A percentile compares a stretch with the other conserved stretches of the same genome.
Evolutionary conservation across 2,113 vertebrate species (phyloP).

Genomic region (Astatoreochromis straeleni): DNA sequence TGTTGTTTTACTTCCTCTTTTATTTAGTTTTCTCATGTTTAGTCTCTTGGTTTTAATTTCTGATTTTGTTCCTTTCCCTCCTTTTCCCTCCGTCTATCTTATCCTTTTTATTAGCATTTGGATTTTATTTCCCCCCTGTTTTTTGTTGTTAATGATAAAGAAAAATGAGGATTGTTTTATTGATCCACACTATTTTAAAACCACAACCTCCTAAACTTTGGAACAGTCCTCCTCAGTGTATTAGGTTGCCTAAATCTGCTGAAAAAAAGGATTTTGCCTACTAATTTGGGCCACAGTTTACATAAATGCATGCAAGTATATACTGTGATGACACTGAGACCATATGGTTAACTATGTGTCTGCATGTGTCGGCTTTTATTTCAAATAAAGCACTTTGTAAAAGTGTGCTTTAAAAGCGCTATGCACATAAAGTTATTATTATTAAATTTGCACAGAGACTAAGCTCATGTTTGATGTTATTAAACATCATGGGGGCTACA

Average conservation of each 20-base stretch:
- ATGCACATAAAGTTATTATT: not conserved
- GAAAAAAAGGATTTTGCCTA: not conserved
- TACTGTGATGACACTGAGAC: not conserved
- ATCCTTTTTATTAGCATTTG: not conserved
- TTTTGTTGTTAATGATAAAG: not conserved
- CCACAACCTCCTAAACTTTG: not conserved
- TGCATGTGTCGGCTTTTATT: not conserved
- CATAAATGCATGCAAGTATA: fast-evolving
- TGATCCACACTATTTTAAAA: not conserved
- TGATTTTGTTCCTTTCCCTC: not conserved
- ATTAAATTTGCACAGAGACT: not conserved
- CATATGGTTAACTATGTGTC: not conserved
- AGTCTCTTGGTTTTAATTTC: not conserved
- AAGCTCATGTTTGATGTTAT: not conserved
- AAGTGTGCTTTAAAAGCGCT: not conserved
- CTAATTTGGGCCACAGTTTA: not conserved
- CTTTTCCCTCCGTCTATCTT: fast-evolving
- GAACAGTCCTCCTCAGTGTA: fast-evolving
- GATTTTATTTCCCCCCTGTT: fast-evolving
- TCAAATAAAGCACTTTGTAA: not conserved
- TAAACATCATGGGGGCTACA: not conserved
- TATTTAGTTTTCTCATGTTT: not conserved
- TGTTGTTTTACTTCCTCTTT: not conserved
- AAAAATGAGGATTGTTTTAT: not conserved
- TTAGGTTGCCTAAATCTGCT: not conserved